Evolutionary conservation across 2,888 invertebrate genomes (phyloP), one percentile per base, ranked within the genome.

Genomic region (Caenorhabditis wallacei): DNA sequence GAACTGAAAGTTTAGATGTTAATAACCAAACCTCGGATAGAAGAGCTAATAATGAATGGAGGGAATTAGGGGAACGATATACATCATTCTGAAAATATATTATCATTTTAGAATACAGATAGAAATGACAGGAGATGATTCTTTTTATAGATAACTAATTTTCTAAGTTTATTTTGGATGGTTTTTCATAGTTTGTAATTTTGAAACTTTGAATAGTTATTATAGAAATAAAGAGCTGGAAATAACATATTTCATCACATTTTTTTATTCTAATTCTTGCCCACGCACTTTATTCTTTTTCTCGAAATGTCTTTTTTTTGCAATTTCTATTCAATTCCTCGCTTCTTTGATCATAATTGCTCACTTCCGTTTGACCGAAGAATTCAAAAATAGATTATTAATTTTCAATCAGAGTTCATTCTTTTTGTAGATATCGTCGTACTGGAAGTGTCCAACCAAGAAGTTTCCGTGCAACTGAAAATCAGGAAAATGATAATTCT

Each of bases 391-490:
- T 40, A 66, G 35, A 64, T 26, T n/a, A 11, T 8, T 7, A 18
- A n/a, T 8, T 35, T 51, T 66, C 51, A 30, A 37, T 16, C 46
- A 54, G 43, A 30, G 16, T 8, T 22, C 37, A 24, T 10, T 20
- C n/a, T n/a, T 13, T 57, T 68, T 83, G 13, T 22, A 86, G 88
- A 66, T 90, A 89, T 80, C 89, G 90, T 10, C 85, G 89, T 2
- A 90, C 90, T 2, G 90, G 90, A 37, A 86, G 86, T 48, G 89
- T 90, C 81, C 85, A 85, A 48, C 90, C 90, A 8, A 87, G 90
- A 46, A 86, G 87, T 20, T 80, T 70, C 63, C 61, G 79, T 26
- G 61, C 59, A 26, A 35, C 64, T 10, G 81, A 84, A 40, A 80
- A 81, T 30, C 78, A 75, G 20, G 81, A 84, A n/a, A 66, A 57